Evolutionary conservation across 2,888 invertebrate species (phyloP), one percentile per base, ranked within the genome.

Genomic region (Lepeophtheirus nordmannii): DNA sequence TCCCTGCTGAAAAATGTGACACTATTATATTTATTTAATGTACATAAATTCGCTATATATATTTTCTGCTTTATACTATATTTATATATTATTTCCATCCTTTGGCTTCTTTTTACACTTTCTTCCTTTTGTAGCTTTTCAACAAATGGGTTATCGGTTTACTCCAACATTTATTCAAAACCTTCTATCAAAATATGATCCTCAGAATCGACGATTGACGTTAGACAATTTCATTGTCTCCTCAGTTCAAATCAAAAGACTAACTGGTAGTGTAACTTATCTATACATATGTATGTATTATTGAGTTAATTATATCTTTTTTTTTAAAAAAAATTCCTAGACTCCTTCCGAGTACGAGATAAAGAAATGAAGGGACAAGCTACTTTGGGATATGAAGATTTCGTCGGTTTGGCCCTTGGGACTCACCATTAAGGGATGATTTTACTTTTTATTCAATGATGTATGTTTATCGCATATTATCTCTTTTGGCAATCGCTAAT

Each of bases 331-430:
- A 46, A 46, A 41, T 41, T 17, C 53, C 2, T 46, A 37, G 92
- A 93, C 74, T 87, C 89, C 23, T 94, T 94, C 74, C 80, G 85
- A 72, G 78, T 80, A 67, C 82, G 86, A 65, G 93, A 94, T 74
- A 80, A 82, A 0, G 84, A 87, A 70, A 82, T 85, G 76, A 85
- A 83, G 72, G 94, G 93, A 41, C 79, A 82, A 10, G 89, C 94
- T 65, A 84, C 84, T 1, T 85, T 93, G 73, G 83, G 80, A 37
- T 94, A 93, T 74, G 94, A 94, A 79, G 93, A 94, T 73, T 94
- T 93, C 73, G 78, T 96, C 60, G 82, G 81, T 68, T 81, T 92
- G 71, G 88, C 89, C 40, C 81, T 93, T 58, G 84, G 82, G 22
- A 40, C 59, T 23, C 59, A 68, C 67, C 23, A 66, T 30, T 66